These are phyloP conservation scores for Melanotaenia nigrans DNA, from an alignment of 2,797 vertebrate genomes.

Conservation along the genomic window DNA sequence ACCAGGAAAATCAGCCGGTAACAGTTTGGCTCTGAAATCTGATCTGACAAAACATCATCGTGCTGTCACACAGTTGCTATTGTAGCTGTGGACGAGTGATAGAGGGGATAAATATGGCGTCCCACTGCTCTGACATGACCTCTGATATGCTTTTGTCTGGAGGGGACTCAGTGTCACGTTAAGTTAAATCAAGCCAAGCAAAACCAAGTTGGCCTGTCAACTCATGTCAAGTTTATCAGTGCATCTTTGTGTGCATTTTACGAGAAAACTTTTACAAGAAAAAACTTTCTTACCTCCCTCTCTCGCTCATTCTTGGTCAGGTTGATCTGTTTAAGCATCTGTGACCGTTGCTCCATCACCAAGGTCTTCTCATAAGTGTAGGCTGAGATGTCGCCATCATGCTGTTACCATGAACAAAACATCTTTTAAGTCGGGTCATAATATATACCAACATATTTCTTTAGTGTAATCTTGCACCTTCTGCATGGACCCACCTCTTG, in stretches of 20 bases:
- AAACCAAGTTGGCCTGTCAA: conserved; percentile 44
- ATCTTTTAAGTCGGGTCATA: not conserved
- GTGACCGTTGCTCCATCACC: conserved; percentile 97
- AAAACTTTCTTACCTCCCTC: conserved; percentile 86
- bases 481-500: not conserved
- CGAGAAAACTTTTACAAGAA: conserved; percentile 23
- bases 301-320: conserved; percentile 96
- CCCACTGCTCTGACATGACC: conserved; percentile 49
- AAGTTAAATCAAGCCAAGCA: conserved; percentile 40
- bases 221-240: conserved; percentile 41
- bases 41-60: conserved; percentile 35
- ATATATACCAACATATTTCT: not conserved
- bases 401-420: conserved; percentile 73
- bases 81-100: conserved; percentile 30
- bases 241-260: conserved; percentile 18
- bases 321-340: conserved; percentile 98
- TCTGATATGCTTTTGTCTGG: conserved; percentile 48
- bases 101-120: conserved; percentile 52
- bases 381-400: conserved; percentile 96
- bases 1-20: not conserved
- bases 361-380: conserved; percentile 98
- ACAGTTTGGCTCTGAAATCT: conserved; percentile 20
- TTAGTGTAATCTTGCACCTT: not conserved
- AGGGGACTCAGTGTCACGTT: conserved; percentile 55
- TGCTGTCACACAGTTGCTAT: conserved; percentile 14